Evolutionary conservation across 1,140 invertebrate species (phyloP).

Genomic region (Drosophila carrolli): DNA sequence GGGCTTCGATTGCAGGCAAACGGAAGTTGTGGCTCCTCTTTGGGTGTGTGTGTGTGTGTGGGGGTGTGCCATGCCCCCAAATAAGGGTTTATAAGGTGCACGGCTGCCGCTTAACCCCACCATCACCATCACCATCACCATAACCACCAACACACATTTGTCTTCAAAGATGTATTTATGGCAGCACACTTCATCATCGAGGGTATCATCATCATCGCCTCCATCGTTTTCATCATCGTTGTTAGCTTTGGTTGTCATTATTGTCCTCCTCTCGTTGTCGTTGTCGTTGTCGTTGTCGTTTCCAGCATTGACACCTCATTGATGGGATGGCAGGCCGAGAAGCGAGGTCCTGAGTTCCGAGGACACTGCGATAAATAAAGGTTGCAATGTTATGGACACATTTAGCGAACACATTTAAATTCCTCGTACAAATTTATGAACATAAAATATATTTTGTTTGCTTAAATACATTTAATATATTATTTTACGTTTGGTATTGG

Average conservation of each 20-base stretch:
- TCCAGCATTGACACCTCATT: conserved; percentile 55
- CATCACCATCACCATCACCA: not conserved
- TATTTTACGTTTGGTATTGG: no score
- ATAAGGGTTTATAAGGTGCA: not conserved
- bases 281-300: conserved; percentile 24
- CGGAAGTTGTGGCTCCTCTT: conserved; percentile 11
- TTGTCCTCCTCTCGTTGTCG: conserved; percentile 27
- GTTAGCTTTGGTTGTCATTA: conserved; percentile 60
- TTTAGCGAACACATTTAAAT: no score
- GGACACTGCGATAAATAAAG: not conserved
- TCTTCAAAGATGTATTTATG: conserved; percentile 66
- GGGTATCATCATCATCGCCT: conserved; percentile 15
- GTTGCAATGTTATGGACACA: no score
- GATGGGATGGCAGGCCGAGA: conserved; percentile 26
- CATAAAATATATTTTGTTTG: no score
- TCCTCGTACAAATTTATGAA: no score
- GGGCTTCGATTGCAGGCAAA: conserved; percentile 39
- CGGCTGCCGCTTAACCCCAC: not conserved
- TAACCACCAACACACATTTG: conserved; percentile 45
- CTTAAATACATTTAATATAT: no score
- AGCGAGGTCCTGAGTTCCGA: conserved; percentile 5
- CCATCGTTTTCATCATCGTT: conserved; percentile 39
- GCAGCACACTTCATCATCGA: conserved; percentile 55
- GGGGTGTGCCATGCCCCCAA: not conserved
- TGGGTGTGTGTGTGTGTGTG: conserved; percentile 2